phyloP scores from a whole-genome alignment of 23 tunicate genomes.

The Oikopleura albicans region DNA sequence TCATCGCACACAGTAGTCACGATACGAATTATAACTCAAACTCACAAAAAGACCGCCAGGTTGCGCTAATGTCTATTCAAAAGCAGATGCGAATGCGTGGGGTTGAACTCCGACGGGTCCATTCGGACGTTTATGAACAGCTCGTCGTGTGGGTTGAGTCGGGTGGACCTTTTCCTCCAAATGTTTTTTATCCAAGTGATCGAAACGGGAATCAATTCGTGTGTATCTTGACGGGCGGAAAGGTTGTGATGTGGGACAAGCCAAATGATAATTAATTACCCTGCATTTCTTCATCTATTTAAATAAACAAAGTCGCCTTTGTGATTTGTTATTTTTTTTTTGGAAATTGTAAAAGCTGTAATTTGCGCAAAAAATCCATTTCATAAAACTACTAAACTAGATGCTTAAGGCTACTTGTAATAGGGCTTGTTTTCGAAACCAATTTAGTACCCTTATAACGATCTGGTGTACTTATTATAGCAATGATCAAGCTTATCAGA shows the following conservation, averaged over 20 bases:
- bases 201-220: background rate
- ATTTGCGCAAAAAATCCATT: too few relatives aligned
- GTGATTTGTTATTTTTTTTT: too few relatives aligned
- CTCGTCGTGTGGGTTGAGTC: background rate
- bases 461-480: too few relatives aligned
- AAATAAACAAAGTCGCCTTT: too few relatives aligned
- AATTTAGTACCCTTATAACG: too few relatives aligned
- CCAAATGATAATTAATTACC: too few relatives aligned
- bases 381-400: too few relatives aligned
- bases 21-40: background rate
- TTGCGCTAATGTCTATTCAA: background rate
- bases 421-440: too few relatives aligned
- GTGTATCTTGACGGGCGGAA: background rate
- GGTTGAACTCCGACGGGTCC: background rate
- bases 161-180: background rate
- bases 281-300: too few relatives aligned
- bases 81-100: background rate
- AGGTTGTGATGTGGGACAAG: background rate
- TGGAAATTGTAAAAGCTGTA: too few relatives aligned
- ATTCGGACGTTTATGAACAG: background rate
- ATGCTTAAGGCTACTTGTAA: too few relatives aligned
- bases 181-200: background rate
- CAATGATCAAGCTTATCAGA: too few relatives aligned
- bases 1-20: background rate
- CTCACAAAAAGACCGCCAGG: background rate